Base-by-base conservation (phyloP, 2,888 invertebrate genomes). In the Desoria tigrina region DNA sequence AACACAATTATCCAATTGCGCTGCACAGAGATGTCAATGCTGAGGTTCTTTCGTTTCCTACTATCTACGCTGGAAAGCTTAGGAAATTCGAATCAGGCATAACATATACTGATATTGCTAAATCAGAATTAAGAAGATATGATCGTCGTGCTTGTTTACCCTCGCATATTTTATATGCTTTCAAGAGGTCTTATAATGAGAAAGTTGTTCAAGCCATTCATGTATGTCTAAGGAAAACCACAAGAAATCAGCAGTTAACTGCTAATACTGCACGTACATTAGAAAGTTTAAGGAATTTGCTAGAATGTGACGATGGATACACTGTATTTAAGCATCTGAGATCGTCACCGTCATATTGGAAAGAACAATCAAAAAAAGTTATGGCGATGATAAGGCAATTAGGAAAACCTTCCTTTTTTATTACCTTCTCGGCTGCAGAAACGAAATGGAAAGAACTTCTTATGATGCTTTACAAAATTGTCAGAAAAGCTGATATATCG, bases 361-460 rank as follows among this genome's bases (percentile, higher is more conserved):
- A 60, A n/a, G 37, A 42, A 2, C 14, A 67, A 28, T 1, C 11
- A 1, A 66, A 67, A 54, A 51, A 45, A 32, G 63, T 67, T 14
- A 49, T 67, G 11, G 60, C 70, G 1, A 73, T 73, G 68, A 42
- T 66, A 0, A 37, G 71, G 24, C 65, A 68, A 28, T 11, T 66
- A 7, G 66, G 66, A 53, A 58, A 39, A 1, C 55, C 55, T 32
- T 26, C 63, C 1, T 55, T 72, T 23, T 72, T 72, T 27, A 63
- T 69, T 37, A 72, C 69, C 0, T 27, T 69, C 0, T 68, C 67
- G 2, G 65, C 69, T 21, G 72, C 69, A n/a, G 72, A 72, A 39
- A 51, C 60, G 1, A 60, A 56, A 32, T 72, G 72, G 69, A 11
- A 11, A 7, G 32, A 11, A 11, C 32, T 32, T 7, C 4, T 32